Evolutionary conservation across 2,888 invertebrate species (phyloP).

Genomic region (Xiphydria camelus): DNA sequence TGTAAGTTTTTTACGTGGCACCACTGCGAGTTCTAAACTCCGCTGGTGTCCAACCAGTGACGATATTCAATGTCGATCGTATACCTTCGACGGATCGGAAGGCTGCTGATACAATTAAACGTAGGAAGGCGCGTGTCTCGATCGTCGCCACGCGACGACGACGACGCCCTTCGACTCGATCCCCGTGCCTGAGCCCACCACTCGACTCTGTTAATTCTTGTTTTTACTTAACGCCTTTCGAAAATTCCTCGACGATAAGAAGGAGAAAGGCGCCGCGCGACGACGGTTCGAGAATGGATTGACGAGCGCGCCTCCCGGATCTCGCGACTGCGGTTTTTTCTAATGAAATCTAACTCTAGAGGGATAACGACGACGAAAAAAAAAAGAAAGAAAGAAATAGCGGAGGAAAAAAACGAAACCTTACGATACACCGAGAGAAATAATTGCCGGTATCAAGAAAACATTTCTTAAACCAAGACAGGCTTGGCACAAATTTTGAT

Average conservation of each 20-base stretch:
- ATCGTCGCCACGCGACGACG: neutral
- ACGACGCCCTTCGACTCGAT: slow-evolving; percentile 11
- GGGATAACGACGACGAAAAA: slow-evolving; percentile 16
- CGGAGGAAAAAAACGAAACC: slow-evolving; percentile 16
- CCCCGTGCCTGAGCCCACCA: slow-evolving; percentile 38
- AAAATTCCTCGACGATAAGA: slow-evolving; percentile 17
- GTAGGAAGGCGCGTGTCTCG: neutral
- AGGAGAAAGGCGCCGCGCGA: no score
- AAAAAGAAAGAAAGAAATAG: slow-evolving; percentile 10
- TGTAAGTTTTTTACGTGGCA: neutral
- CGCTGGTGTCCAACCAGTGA: neutral
- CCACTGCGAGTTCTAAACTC: neutral
- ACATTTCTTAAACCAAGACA: no score
- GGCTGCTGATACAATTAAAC: neutral
- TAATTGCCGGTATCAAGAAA: no score
- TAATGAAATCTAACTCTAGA: no score
- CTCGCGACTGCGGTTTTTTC: no score
- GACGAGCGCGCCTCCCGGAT: no score
- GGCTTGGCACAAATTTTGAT: no score
- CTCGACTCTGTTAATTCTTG: slow-evolving; percentile 38
- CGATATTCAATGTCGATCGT: neutral
- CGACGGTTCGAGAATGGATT: slow-evolving; percentile 43
- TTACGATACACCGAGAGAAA: no score
- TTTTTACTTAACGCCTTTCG: slow-evolving; percentile 52
- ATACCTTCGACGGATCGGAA: neutral